Evolutionary conservation across 2,113 vertebrate species (phyloP), one percentile per base, ranked within the genome.

Genomic region (Dermatemys mawii): DNA sequence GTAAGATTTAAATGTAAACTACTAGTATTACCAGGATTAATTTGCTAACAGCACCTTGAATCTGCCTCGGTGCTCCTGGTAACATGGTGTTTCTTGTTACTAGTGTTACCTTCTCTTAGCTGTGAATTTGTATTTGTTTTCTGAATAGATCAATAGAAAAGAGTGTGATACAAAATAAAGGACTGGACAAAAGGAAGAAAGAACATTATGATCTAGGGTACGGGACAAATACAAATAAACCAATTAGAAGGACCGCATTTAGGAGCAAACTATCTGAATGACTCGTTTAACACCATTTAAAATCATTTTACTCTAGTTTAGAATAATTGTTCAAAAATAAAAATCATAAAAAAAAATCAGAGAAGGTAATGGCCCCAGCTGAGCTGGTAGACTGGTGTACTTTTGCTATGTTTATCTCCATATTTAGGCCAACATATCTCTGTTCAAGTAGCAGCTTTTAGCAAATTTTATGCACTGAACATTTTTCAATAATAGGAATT

Each of bases 1-100:
- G 55, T 35, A 81, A 16, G 80, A 49, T 50, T 24, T 38, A 13
- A 79, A 22, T 81, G 49, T 54, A n/a, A 90, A 50, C 88, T 95
- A 91, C 76, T n/a, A 79, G 75, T 22, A 60, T 83, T 60, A 51
- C 83, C 70, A 90, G 6, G 81, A 84, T 92, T 93, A 60, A 94
- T 90, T 90, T 81, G 57, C 51, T 89, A 88, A 88, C 55, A 54
- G 24, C 22, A 38, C 50, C 60, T 12, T 89, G 63, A 81, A 83
- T 91, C 90, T 81, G 29, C 16, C 83, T 75, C 27, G 32, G 54
- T 75, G 57, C 86, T 54, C 90, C 85, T 94, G 84, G 76, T 85
- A 50, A 88, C 50, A 70, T 85, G 60, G 70, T 90, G 76, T 91
- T 92, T 90, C 51, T 80, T 84, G 35, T 89, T 82, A 27, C 24